These are phyloP conservation scores for Tachina lurida DNA, from an alignment of 2,888 invertebrate genomes.

Conservation along the genomic window DNA sequence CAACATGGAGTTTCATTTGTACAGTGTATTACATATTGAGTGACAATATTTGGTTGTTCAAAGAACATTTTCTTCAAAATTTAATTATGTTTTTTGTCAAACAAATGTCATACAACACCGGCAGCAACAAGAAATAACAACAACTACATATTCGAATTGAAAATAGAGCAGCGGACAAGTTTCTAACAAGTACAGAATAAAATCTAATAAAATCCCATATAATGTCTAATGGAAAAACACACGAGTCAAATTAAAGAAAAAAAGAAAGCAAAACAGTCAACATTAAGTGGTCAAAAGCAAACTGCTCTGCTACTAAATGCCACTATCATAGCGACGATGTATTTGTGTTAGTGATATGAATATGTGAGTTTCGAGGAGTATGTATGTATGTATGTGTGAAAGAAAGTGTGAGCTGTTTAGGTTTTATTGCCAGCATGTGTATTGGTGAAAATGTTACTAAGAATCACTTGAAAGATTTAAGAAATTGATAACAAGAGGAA, in stretches of 20 bases:
- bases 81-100: slow-evolving; percentile 54
- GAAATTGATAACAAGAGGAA: slow-evolving; percentile 39
- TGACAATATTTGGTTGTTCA: slow-evolving; percentile 15
- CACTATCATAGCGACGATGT: neutral
- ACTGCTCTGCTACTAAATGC: slow-evolving; percentile 4
- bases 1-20: neutral
- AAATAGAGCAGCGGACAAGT: slow-evolving; percentile 21
- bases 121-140: slow-evolving; percentile 24
- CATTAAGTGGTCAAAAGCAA: slow-evolving; percentile 39
- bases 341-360: neutral
- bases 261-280: slow-evolving; percentile 9
- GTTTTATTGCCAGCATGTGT: slow-evolving; percentile 35
- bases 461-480: slow-evolving; percentile 40
- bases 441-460: slow-evolving; percentile 35
- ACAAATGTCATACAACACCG: slow-evolving; percentile 62
- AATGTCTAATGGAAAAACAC: slow-evolving; percentile 41
- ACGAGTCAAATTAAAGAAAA: slow-evolving; percentile 34
- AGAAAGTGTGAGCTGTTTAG: neutral
- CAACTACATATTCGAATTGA: slow-evolving; percentile 10
- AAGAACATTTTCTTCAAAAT: slow-evolving; percentile 52
- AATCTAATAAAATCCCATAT: slow-evolving; percentile 62
- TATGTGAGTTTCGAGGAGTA: neutral
- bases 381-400: neutral
- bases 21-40: neutral
- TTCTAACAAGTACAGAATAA: slow-evolving; percentile 44